Evolutionary conservation across 2,797 vertebrate genomes (phyloP).

Genomic region (Morelia viridis): DNA sequence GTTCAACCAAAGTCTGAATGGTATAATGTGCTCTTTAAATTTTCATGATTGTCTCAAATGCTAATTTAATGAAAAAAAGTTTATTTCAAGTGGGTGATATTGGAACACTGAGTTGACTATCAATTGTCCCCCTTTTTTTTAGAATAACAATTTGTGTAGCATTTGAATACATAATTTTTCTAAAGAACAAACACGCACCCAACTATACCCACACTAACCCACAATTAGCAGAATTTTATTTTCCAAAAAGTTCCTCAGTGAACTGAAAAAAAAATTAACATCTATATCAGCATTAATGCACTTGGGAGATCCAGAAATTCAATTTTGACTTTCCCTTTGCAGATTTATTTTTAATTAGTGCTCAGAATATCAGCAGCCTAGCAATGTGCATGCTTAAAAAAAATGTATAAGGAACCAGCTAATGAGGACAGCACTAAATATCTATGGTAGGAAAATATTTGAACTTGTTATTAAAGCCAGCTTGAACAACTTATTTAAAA

Average conservation of each 20-base stretch:
- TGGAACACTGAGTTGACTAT: not conserved
- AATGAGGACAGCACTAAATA: not conserved
- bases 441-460: not conserved
- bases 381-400: not conserved
- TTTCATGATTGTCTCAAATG: not conserved
- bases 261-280: not conserved
- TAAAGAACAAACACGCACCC: not conserved
- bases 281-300: not conserved
- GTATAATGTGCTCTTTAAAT: not conserved
- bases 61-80: not conserved
- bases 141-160: not conserved
- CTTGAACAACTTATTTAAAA: not conserved
- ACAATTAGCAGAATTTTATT: not conserved
- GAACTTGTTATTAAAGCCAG: not conserved
- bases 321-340: not conserved
- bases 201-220: too few relatives aligned
- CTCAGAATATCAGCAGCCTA: not conserved
- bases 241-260: not conserved
- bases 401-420: not conserved
- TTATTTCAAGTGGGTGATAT: not conserved
- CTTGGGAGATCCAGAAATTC: not conserved
- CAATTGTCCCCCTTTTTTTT: not conserved
- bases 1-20: not conserved
- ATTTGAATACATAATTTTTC: not conserved
- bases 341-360: constrained; percentile 5